Conservation (phyloP, 2,888 invertebrate genomes). For the Zhuqinia jingwanae region DNA sequence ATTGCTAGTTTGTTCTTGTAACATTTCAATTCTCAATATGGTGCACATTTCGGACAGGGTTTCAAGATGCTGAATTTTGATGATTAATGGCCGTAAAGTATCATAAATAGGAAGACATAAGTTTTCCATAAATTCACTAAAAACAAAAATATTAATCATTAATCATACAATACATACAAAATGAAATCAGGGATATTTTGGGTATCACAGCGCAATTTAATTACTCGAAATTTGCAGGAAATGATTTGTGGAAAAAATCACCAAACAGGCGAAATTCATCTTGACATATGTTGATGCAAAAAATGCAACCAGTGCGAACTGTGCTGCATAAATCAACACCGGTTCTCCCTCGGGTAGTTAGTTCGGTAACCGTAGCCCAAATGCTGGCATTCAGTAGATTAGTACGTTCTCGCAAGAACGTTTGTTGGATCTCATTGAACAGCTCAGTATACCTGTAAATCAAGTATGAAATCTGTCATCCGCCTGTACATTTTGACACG, state of each 20-base stretch:
- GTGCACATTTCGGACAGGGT: constrained; percentile 98
- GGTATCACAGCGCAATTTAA: constrained; percentile 29
- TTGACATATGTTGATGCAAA: constrained; percentile 95
- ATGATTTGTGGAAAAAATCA: constrained; percentile 89
- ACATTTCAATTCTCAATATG: constrained; percentile 94
- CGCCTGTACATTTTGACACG: too few species aligned
- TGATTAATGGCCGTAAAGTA: constrained; percentile 94
- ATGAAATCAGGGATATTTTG: neutral
- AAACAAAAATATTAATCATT: constrained; percentile 18
- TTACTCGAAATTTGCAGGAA: constrained; percentile 78
- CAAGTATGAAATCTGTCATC: too few species aligned
- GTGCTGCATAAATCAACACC: constrained; percentile 90
- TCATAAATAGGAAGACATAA: constrained; percentile 95
- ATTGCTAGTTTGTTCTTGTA: constrained; percentile 93
- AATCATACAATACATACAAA: neutral
- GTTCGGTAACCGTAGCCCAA: constrained; percentile 85
- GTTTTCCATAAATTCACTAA: constrained; percentile 87
- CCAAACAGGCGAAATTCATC: constrained; percentile 96
- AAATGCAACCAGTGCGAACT: constrained; percentile 92
- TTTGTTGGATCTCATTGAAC: constrained; percentile 90
- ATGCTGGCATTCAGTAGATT: constrained; percentile 87
- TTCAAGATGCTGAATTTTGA: constrained; percentile 98
- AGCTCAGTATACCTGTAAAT: constrained; percentile 87
- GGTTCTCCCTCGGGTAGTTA: constrained; percentile 84
- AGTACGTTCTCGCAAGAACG: constrained; percentile 89